Evolutionary conservation across 2,888 invertebrate species (phyloP), one percentile per base, ranked within the genome.

Genomic region (Branchellion lobata): DNA sequence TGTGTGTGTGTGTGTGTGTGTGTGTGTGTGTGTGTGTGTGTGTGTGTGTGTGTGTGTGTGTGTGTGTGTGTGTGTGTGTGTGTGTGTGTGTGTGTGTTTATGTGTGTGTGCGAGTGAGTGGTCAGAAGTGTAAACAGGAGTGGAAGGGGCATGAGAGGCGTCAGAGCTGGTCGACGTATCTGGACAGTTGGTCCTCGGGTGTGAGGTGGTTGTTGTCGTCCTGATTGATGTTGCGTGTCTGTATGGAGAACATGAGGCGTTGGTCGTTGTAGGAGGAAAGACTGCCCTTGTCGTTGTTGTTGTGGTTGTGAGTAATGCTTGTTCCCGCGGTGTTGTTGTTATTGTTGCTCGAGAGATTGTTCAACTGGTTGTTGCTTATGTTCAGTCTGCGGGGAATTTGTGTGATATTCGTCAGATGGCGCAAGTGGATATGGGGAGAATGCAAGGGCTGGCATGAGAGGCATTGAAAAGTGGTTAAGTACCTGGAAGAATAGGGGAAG

Each of bases 111-210:
- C 11, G 72, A 8, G 31, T 34, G n/a, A 8, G 34, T 40, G 40
- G 5, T 5, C 14, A 14, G 5, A 14, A 8, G 40, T 40, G 40
- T 40, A 29, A 81, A 8, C 81, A 83, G 53, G 82, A 83, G 68
- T 82, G 78, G 1, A 82, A 81, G 29, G 74, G 83, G 24, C 81
- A 84, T 29, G 81, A 33, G 33, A 34, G 3, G 31, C 11, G 27
- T 34, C 77, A 82, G 40, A 89, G 87, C 75, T 87, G 87, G 81
- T 96, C 96, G 87, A 95, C 95, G 90, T 94, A 95, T 90, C 95
- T 95, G 85, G 93, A 93, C 87, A 96, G 91, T 90, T 95, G 94
- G 91, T 96, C 96, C 90, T 94, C 94, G 86, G 94, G 93, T 85
- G 94, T 94, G 91, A 94, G 91, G 51, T 83, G 51, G 71, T 47